These are phyloP conservation scores for Pseudonaja textilis DNA, from an alignment of 2,113 vertebrate species.

Conservation along the genomic window DNA sequence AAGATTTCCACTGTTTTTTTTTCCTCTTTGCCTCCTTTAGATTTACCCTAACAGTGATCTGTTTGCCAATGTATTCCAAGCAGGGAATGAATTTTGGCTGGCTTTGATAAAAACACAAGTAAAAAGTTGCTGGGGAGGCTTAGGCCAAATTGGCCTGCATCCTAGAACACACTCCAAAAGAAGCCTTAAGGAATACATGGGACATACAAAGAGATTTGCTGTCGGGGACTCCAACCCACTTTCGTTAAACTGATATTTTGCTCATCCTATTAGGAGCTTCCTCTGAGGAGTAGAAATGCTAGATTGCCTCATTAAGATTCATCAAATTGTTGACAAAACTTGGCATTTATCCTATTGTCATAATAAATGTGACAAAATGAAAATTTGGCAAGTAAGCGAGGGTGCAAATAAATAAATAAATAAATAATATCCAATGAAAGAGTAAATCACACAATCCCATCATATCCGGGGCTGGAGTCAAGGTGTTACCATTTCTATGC, in stretches of 20 bases:
- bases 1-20: slow-evolving; percentile 26
- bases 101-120: slow-evolving; percentile 75
- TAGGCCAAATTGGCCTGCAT: slow-evolving; percentile 72
- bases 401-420: neutral
- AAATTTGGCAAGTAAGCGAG: slow-evolving; percentile 70
- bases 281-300: slow-evolving; percentile 73
- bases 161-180: slow-evolving; percentile 72
- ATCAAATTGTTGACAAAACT: slow-evolving; percentile 80
- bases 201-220: slow-evolving; percentile 63
- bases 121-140: slow-evolving; percentile 66
- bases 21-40: slow-evolving; percentile 9
- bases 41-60: slow-evolving; percentile 21
- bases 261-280: slow-evolving; percentile 74
- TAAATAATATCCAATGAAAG: slow-evolving; percentile 47
- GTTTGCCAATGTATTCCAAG: slow-evolving; percentile 62
- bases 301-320: slow-evolving; percentile 80
- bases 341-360: slow-evolving; percentile 80
- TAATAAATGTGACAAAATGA: slow-evolving; percentile 81
- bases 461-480: slow-evolving; percentile 39
- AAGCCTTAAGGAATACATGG: slow-evolving; percentile 72
- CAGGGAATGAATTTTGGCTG: slow-evolving; percentile 65
- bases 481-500: slow-evolving; percentile 36
- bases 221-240: slow-evolving; percentile 68
- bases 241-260: slow-evolving; percentile 76
- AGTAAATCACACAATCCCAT: slow-evolving; percentile 50